Evolutionary conservation across 2,113 vertebrate genomes (phyloP).

Genomic region (Stictonetta naevosa): DNA sequence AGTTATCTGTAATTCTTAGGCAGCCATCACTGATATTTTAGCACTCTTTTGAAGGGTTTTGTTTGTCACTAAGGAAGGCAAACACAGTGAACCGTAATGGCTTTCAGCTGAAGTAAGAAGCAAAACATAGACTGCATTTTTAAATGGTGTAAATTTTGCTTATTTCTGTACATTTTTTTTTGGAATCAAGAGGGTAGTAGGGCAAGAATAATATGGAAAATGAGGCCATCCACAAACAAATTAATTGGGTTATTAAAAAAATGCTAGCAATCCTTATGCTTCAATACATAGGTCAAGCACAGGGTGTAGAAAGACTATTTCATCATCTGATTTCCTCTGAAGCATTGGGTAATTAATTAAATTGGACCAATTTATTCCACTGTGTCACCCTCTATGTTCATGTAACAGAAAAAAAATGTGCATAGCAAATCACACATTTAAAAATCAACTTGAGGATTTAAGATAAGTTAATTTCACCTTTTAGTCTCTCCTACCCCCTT

Average conservation of each 20-base stretch:
- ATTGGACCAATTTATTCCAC: slow-evolving; percentile 16
- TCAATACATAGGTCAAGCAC: not conserved
- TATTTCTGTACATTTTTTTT: not conserved
- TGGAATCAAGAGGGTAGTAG: not conserved
- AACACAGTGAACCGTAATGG: not conserved
- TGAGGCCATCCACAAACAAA: not conserved
- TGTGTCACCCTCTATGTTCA: not conserved
- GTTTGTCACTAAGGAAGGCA: not conserved
- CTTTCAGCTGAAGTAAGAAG: not conserved
- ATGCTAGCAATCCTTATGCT: not conserved
- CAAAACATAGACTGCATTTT: not conserved
- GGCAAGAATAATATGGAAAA: not conserved
- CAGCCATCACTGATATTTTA: not conserved
- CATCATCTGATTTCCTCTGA: not conserved
- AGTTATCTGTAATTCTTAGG: not conserved
- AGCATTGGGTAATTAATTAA: slow-evolving; percentile 16
- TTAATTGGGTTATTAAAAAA: not conserved
- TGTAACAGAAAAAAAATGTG: not conserved
- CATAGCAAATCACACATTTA: not conserved
- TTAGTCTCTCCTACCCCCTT: not conserved
- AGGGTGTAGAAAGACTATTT: not conserved
- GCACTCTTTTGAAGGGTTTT: not conserved
- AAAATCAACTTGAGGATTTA: not conserved
- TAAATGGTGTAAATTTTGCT: not conserved
- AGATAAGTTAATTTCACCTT: not conserved